Conservation (phyloP, 2,113 vertebrate genomes). For the Stomatorhinus ivindoensis region DNA sequence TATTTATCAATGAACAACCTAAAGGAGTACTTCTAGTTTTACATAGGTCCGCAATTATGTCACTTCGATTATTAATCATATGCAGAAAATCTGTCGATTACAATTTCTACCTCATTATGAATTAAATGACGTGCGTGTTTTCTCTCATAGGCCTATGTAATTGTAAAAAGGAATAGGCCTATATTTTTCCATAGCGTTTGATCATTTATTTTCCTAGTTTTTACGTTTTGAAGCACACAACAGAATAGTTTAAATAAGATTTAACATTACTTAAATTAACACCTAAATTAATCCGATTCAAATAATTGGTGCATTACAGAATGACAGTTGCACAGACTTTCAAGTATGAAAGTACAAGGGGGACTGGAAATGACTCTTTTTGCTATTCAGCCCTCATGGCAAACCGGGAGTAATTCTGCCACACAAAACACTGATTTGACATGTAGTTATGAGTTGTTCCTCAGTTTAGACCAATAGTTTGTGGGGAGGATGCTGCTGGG, state of each 20-base stretch:
- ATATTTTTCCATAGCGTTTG: not conserved
- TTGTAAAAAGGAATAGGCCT: not conserved
- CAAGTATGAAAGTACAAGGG: not conserved
- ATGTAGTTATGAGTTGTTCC: not conserved
- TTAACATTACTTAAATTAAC: not conserved
- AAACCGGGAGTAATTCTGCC: not conserved
- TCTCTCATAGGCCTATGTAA: not conserved
- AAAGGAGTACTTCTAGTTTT: not conserved
- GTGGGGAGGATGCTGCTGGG: not conserved
- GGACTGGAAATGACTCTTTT: not conserved
- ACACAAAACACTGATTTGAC: not conserved
- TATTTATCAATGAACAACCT: not conserved
- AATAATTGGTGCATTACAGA: not conserved
- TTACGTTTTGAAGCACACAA: not conserved
- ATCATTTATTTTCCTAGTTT: not conserved
- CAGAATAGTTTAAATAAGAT: not conserved
- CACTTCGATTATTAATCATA: not conserved
- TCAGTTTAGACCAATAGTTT: not conserved
- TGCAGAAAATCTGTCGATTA: not conserved
- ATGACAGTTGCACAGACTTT: not conserved
- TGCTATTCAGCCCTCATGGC: not conserved
- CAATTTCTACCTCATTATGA: not conserved
- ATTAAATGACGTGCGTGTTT: not conserved
- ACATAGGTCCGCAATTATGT: not conserved
- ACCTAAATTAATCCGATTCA: not conserved